Evolutionary conservation across 2,797 vertebrate genomes (phyloP).

Genomic region (Phylloscopus collybita): DNA sequence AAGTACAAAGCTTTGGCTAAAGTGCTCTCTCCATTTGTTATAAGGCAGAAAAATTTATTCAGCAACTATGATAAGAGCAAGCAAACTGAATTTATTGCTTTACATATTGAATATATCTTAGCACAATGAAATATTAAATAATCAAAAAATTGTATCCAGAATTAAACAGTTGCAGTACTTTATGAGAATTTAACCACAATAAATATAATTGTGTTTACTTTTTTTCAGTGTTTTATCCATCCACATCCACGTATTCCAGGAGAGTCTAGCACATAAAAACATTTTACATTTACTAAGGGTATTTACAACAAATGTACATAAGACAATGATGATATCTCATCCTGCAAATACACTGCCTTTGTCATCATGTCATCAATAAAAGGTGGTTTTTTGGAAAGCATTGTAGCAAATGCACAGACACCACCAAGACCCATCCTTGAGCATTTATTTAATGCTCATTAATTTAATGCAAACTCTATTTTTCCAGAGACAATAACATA

Average conservation of each 20-base stretch:
- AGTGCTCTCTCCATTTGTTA: not conserved
- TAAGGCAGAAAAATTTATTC: not conserved
- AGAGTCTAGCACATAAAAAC: not conserved
- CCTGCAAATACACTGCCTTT: not conserved
- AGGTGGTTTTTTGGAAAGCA: rapidly evolving
- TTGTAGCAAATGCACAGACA: not conserved
- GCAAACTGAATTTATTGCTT: not conserved
- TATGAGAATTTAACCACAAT: not conserved
- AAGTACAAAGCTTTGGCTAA: not conserved
- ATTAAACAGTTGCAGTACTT: not conserved
- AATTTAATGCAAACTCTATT: not conserved
- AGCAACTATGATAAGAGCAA: not conserved
- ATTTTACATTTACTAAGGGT: not conserved
- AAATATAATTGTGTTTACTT: not conserved
- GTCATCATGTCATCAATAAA: not conserved
- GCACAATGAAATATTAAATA: not conserved
- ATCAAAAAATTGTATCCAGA: not conserved
- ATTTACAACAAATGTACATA: not conserved
- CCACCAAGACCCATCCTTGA: not conserved
- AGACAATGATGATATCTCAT: not conserved
- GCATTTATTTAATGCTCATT: too few species aligned
- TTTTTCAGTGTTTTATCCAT: not conserved
- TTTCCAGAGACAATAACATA: not conserved
- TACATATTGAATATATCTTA: not conserved
- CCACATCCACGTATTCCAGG: not conserved